Evolutionary conservation across 1,140 invertebrate genomes (phyloP).

Genomic region (Procambarus clarkii): DNA sequence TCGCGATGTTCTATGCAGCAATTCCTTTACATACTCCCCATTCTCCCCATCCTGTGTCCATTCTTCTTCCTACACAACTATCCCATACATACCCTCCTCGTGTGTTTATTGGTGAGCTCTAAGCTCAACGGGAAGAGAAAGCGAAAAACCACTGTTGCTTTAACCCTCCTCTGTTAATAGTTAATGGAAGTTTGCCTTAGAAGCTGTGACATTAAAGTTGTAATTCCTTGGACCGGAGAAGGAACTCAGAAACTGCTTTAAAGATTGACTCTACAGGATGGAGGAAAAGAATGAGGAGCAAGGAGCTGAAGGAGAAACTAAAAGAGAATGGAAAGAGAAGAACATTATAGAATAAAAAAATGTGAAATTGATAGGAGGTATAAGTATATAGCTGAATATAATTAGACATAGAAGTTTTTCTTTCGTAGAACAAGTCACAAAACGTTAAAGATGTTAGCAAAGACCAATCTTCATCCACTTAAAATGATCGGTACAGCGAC

Average conservation of each 20-base stretch:
- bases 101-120: not conserved
- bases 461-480: too few relatives aligned
- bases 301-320: not conserved
- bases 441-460: too few relatives aligned
- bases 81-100: not conserved
- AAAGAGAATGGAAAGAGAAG: not conserved
- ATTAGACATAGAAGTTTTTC: too few relatives aligned
- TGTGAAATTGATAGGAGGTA: too few relatives aligned
- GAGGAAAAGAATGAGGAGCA: not conserved
- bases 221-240: not conserved
- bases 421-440: too few relatives aligned
- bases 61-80: not conserved
- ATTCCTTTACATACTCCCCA: not conserved
- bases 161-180: not conserved
- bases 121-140: not conserved
- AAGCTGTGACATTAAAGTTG: not conserved
- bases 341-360: not conserved
- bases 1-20: not conserved
- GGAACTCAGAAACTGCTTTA: not conserved
- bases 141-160: not conserved
- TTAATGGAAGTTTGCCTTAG: not conserved
- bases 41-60: too few relatives aligned
- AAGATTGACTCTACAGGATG: not conserved
- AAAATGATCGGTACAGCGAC: too few relatives aligned
- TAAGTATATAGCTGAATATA: too few relatives aligned